phyloP scores from a whole-genome alignment of 2,888 invertebrate species.

The Pecten maximus region DNA sequence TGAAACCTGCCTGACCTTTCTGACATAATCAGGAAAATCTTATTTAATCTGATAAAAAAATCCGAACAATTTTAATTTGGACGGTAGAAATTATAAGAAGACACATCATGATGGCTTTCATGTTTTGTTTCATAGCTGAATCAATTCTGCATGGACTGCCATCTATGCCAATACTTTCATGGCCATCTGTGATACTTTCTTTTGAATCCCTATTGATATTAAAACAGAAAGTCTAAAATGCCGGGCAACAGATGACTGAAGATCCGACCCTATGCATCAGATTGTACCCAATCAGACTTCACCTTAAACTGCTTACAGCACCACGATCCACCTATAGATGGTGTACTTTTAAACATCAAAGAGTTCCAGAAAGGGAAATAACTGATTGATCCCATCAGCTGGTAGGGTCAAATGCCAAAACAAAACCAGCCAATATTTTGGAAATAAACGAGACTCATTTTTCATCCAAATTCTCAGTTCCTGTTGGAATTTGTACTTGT shows the following conservation, averaged over 20 bases:
- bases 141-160: too few species aligned
- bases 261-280: background rate
- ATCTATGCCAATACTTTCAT: background rate
- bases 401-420: slow-evolving; percentile 12
- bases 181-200: background rate
- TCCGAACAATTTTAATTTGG: too few species aligned
- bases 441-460: slow-evolving; percentile 3
- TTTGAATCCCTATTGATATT: background rate
- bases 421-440: background rate
- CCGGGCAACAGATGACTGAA: background rate
- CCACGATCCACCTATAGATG: background rate
- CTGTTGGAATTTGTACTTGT: background rate
- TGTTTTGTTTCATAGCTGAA: too few species aligned
- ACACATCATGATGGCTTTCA: too few species aligned
- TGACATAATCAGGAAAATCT: too few species aligned
- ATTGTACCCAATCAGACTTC: background rate
- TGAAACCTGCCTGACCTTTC: too few species aligned
- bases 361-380: background rate
- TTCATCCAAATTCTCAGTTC: slow-evolving; percentile 4
- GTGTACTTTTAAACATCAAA: slow-evolving; percentile 21
- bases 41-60: too few species aligned
- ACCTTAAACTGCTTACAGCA: background rate
- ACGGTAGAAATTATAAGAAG: too few species aligned
- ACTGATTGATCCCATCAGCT: background rate
- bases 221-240: background rate